Base-by-base conservation (phyloP, 1,140 invertebrate genomes). In the Rhagoletis pomonella region DNA sequence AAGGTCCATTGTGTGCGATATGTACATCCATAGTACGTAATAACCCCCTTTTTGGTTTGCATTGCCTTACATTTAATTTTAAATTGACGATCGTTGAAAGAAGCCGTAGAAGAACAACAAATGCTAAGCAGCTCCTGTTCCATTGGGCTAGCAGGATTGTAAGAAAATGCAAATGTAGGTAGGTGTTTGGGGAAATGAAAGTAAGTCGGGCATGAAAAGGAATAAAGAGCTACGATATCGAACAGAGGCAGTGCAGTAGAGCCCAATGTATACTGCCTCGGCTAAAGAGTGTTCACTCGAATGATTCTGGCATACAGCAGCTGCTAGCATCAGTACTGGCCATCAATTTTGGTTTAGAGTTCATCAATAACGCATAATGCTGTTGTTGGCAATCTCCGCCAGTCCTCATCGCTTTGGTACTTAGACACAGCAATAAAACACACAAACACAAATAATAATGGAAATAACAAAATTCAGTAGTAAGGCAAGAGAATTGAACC, bases 291-390 rank as follows among this genome's bases (percentile, higher is more conserved):
- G 60, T 14, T 62, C n/a, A 14, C 17, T 62, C 60, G 4, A n/a
- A 14, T 62, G 73, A 17, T 55, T 81, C n/a, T 81, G 73, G n/a
- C 73, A 81, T 55, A 55, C 17, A 81, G 73, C 73, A 81, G 47
- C 73, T 81, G 73, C 47, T 6, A 58, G 69, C 47, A 81, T 19
- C 73, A 42, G 73, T 14, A 19, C 73, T 29, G 73, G 47, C 47
- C 73, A 81, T 81, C 73, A 81, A 81, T 81, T 81, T 50, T 7
- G 73, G n/a, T 81, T 81, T 81, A 47, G 73, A 81, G 73, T 81
- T 81, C 73, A 81, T 81, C 73, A 81, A 55, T 81, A 81, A 81
- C 44, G 73, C 50, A 81, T 81, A 81, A 81, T 81, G 73, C 47
- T 81, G 47, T 81, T 55, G n/a, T 81, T 17, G 73, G 42, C 47